A percentile compares a stretch with the other conserved stretches of the same genome.
Evolutionary conservation across 2,797 vertebrate genomes (phyloP).

Genomic region (Macroramphosus scolopax): DNA sequence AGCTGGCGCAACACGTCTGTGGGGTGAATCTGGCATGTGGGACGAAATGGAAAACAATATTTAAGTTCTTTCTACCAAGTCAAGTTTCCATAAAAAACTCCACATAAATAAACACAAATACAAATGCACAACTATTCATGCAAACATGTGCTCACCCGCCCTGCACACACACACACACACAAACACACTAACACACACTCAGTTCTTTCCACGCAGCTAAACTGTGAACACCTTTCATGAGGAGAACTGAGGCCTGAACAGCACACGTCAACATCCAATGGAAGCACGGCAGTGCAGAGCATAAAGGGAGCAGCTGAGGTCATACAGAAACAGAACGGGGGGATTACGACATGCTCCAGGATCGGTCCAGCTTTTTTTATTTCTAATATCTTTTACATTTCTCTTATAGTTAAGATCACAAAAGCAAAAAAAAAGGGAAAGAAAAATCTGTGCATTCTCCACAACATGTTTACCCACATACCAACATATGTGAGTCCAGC

Average conservation of each 20-base stretch:
- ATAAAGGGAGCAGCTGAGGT: constrained; percentile 24
- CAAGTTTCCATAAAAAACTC: background rate
- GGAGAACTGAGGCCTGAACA: constrained; percentile 10
- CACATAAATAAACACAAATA: constrained; percentile 2
- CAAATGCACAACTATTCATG: constrained; percentile 1
- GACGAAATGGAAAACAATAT: background rate
- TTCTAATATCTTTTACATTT: too few relatives aligned
- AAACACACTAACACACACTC: constrained; percentile 4
- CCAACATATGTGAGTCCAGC: too few relatives aligned
- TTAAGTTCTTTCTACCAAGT: background rate
- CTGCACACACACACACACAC: constrained; percentile 3
- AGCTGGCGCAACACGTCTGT: constrained; percentile 1
- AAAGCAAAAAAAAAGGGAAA: too few relatives aligned
- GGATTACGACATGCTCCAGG: constrained; percentile 1
- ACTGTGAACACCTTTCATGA: constrained; percentile 25
- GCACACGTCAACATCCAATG: constrained; percentile 10
- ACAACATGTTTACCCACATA: too few relatives aligned
- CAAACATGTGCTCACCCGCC: background rate
- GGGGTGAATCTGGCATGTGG: background rate
- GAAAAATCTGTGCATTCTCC: too few relatives aligned
- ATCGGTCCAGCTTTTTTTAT: background rate
- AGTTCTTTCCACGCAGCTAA: constrained; percentile 15
- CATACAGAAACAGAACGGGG: constrained; percentile 18
- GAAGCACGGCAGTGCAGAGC: constrained; percentile 23
- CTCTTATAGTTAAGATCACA: too few relatives aligned